Base-by-base conservation (phyloP, 2,888 invertebrate genomes). In the Endotricha flammealis region DNA sequence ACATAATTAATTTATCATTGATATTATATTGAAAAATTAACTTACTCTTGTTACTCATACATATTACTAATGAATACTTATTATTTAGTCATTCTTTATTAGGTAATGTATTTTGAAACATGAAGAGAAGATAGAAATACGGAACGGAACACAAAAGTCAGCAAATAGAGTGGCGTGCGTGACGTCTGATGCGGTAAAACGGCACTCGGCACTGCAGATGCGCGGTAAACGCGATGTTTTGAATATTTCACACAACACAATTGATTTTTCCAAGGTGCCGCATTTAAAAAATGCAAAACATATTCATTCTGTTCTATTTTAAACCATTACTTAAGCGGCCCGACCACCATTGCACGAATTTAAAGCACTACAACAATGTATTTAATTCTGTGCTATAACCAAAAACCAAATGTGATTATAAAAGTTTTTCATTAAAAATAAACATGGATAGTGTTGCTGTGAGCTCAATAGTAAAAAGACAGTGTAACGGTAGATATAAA, bases 211-310 rank as follows among this genome's bases (percentile, higher is more conserved):
- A 67, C 39, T 72, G 71, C 71, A 68, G 71, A 70, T 70, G 68
- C 69, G 69, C 70, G 66, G 48, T 44, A 69, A 69, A 67, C 69
- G 69, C 70, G 66, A 46, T 44, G 56, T 60, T 70, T 62, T 48
- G 47, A 65, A 66, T 46, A 42, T 36, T 25, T 32, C 27, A 44
- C 37, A 34, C 32, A 23, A 34, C 17, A n/a, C 31, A 39, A 59
- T 60, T 53, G 57, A 57, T 58, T 57, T 56, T 46, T 32, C 30
- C 20, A 30, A 39, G 29, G 32, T 12, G 9, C 32, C 23, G 29
- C 29, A 20, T 39, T 43, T 39, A 32, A 47, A n/a, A 47, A 46
- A 44, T 51, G 44, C 36, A 38, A 34, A 39, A 23, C 24, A 20
- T 14, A n/a, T 13, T 6, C 16, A 4, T 12, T 33, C 12, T 12